phyloP scores from a whole-genome alignment of 2,113 vertebrate genomes.

The Sphyrna mokarran region DNA sequence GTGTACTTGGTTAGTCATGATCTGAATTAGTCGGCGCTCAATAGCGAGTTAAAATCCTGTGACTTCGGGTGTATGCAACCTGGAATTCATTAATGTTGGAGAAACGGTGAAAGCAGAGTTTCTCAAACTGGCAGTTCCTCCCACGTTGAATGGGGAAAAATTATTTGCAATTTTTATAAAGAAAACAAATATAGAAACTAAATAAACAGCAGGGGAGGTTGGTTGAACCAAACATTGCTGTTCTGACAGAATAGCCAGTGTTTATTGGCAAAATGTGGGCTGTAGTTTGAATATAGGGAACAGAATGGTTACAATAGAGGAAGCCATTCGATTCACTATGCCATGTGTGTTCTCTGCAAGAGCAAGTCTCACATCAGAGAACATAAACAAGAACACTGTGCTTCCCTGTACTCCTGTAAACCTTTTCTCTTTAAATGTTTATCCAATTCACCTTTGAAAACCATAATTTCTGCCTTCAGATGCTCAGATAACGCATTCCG shows the following conservation, averaged over 20 bases:
- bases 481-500: too few relatives aligned
- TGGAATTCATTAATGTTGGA: neutral
- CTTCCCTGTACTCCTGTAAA: too few relatives aligned
- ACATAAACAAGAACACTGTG: too few relatives aligned
- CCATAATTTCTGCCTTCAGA: too few relatives aligned
- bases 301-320: too few relatives aligned
- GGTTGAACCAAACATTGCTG: neutral
- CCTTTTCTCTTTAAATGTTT: too few relatives aligned
- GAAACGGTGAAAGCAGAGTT: neutral
- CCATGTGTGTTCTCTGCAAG: too few relatives aligned
- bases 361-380: too few relatives aligned
- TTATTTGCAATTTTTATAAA: neutral
- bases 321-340: too few relatives aligned
- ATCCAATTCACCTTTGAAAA: too few relatives aligned
- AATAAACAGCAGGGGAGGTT: neutral
- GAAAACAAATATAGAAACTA: neutral
- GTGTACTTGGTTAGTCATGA: neutral
- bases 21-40: neutral
- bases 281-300: neutral
- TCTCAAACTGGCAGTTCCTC: neutral
- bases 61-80: neutral
- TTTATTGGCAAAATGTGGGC: neutral
- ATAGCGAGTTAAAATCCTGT: neutral
- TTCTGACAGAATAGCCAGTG: neutral
- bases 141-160: neutral